Evolutionary conservation across 2,113 vertebrate species (phyloP), one percentile per base, ranked within the genome.

Genomic region (Poicephalus gulielmi): DNA sequence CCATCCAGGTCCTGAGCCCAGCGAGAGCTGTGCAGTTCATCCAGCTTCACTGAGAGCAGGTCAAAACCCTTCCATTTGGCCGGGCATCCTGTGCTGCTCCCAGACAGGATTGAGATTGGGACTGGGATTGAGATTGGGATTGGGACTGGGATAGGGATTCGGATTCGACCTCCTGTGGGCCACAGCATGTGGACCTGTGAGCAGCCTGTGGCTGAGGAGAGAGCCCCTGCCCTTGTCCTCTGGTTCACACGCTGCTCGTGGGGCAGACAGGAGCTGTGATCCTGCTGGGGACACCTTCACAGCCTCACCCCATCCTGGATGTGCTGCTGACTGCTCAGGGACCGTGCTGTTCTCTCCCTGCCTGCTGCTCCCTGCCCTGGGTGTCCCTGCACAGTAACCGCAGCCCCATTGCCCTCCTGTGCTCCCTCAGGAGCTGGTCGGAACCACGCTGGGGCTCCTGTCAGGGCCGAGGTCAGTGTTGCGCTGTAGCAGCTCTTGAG

Each of bases 181-280:
- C 13, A 35, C 55, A 79, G 17, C n/a, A 27, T 7, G 0, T 35
- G 53, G 24, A 7, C 2, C 1, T 22, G 31, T 25, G 46, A 74
- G 19, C 50, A 64, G 20, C 23, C 18, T 0, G 0, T 49, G 19
- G 18, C 28, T 1, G 3, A 64, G 27, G 25, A 59, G 4, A 3
- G 4, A 52, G 19, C 49, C 22, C 23, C 24, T 77, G 77, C 13
- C 46, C 5, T 47, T 4, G 2, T 46, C 69, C 28, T 25, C 78
- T 24, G 1, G 1, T 24, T 49, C 24, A 25, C 1, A 11, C 7
- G 2, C 35, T 11, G 31, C 33, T 44, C 0, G 0, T 17, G 43
- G 12, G 15, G 81, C 37, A 55, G 35, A 44, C 0, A 3, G 37
- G n/a, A 44, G 4, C 27, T 27, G 15, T 83, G 35, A 23, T 78